A percentile compares a stretch with the other conserved stretches of the same genome.
These are phyloP conservation scores for Thera obeliscata DNA, from an alignment of 2,888 invertebrate species.

Conservation along the genomic window DNA sequence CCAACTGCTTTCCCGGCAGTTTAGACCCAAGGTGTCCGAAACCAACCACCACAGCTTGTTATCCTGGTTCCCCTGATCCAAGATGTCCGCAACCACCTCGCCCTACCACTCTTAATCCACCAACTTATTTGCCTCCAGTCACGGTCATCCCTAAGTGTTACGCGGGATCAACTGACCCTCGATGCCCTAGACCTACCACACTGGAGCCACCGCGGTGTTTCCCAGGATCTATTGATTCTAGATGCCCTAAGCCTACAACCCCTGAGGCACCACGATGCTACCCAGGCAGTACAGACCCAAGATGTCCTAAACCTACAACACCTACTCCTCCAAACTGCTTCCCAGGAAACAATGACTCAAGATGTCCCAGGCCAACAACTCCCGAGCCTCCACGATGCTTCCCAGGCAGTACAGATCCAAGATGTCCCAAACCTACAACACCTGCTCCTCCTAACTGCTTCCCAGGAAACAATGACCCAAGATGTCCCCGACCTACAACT, in stretches of 20 bases:
- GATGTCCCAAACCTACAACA: slow-evolving; percentile 34
- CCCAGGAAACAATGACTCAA: slow-evolving; percentile 38
- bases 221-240: slow-evolving; percentile 20
- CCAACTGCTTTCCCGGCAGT: slow-evolving; percentile 35
- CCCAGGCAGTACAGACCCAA: slow-evolving; percentile 18
- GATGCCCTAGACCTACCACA: slow-evolving; percentile 42
- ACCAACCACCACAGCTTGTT: slow-evolving; percentile 46
- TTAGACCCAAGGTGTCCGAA: slow-evolving; percentile 46
- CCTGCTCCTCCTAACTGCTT: slow-evolving; percentile 55
- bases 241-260: slow-evolving; percentile 27
- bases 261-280: slow-evolving; percentile 26
- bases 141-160: slow-evolving; percentile 49
- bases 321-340: slow-evolving; percentile 41
- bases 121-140: slow-evolving; percentile 46
- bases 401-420: slow-evolving; percentile 38
- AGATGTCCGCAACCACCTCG: slow-evolving; percentile 51
- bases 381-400: slow-evolving; percentile 42
- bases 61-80: slow-evolving; percentile 57
- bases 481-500: slow-evolving; percentile 41
- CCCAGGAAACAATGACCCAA: slow-evolving; percentile 33
- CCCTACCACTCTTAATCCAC: slow-evolving; percentile 44
- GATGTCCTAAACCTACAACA: slow-evolving; percentile 33
- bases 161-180: slow-evolving; percentile 50
- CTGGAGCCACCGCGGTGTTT: slow-evolving; percentile 27
- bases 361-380: slow-evolving; percentile 39